These are phyloP conservation scores for Heliconius erato DNA, from an alignment of 2,888 invertebrate genomes.

Conservation along the genomic window DNA sequence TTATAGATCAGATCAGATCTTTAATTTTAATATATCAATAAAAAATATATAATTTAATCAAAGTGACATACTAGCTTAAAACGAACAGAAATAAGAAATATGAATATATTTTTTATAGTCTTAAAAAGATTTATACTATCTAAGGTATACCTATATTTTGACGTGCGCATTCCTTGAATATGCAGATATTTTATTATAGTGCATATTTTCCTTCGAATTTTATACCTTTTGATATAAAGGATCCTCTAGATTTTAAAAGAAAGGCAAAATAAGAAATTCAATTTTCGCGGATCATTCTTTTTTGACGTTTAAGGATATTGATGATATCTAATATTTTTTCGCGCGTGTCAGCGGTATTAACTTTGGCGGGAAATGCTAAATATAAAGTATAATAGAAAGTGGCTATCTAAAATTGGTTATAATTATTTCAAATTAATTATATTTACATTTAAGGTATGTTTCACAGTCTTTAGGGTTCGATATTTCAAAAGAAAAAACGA, in stretches of 20 bases:
- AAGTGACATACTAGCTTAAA: no score
- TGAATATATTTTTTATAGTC: no score
- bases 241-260: slow-evolving; percentile 24
- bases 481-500: no score
- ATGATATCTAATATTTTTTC: slow-evolving; percentile 39
- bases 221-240: slow-evolving; percentile 4
- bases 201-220: neutral
- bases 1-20: no score
- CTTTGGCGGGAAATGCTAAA: slow-evolving; percentile 35
- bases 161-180: neutral
- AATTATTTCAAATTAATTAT: neutral
- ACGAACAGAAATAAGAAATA: no score
- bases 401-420: neutral
- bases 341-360: slow-evolving; percentile 39
- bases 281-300: slow-evolving; percentile 42
- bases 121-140: no score
- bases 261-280: slow-evolving; percentile 26
- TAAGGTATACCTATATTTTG: neutral
- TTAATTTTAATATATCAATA: no score
- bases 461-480: no score
- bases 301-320: slow-evolving; percentile 43
- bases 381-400: slow-evolving; percentile 13
- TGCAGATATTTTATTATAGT: neutral
- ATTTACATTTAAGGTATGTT: neutral
- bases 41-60: no score